Base-by-base conservation (phyloP, 2,113 vertebrate species). In the Hyperopisus bebe region DNA sequence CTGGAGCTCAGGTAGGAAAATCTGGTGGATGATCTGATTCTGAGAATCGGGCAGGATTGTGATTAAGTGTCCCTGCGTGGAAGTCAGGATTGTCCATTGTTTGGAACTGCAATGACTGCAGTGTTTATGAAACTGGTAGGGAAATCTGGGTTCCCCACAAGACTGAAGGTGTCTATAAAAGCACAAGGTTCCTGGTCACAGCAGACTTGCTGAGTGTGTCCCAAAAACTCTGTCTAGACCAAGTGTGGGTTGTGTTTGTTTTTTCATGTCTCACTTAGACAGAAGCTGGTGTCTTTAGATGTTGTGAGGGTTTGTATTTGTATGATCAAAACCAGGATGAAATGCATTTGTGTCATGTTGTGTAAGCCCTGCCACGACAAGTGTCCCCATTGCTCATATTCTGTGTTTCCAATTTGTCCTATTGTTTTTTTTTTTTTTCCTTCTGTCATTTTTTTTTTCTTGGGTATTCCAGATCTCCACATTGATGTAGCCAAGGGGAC, bases 1-100 rank as follows among this genome's bases (percentile, higher is more conserved):
- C 93, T 97, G 86, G 97, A 97, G 92, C 97, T 96, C 94, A 97
- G 97, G 97, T 97, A 96, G 0, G 94, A 91, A 0, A 35, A 35
- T 48, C 62, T 31, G 62, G 62, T 70, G 62, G 10, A 13, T 31
- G 9, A 31, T 31, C 3, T 70, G 62, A 13, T 70, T 31, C 62
- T 70, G 27, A 31, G 62, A 66, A 11, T 70, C n/a, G 13, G 10
- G 27, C 62, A 17, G 80, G 11, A 83, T 39, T 10, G n/a, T 5
- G 35, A 39, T 83, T 19, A 44, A 82, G 39, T 82, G 77, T 17
- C 31, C 35, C 19, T 82, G 77, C 3, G 3, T 82, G 17, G 19
- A 11, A 66, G n/a, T 27, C 62, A 27, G n/a, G n/a, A 66, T 1
- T 11, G 2, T 66, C n/a, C 9, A 27, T 66, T 66, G 1, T 27